phyloP scores from a whole-genome alignment of 2,888 invertebrate genomes.

The Agrochola macilenta region DNA sequence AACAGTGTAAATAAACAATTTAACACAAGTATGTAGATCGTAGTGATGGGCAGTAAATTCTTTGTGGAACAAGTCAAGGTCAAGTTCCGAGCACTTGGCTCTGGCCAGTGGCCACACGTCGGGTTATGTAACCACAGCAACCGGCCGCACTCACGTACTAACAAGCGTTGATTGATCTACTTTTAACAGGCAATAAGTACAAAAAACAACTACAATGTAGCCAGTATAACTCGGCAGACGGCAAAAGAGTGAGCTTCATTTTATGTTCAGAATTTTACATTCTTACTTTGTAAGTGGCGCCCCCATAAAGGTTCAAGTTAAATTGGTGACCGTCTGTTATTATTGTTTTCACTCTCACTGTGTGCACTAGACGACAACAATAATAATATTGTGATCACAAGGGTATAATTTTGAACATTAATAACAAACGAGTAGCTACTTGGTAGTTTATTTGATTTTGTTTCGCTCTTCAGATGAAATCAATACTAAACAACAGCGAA shows the following conservation, averaged over 20 bases:
- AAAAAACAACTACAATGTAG: constrained; percentile 38
- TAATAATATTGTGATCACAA: constrained; percentile 30
- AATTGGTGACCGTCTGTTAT: constrained; percentile 19
- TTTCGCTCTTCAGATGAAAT: neutral
- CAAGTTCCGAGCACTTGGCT: constrained; percentile 78
- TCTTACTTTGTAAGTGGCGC: constrained; percentile 11
- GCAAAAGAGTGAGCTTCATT: neutral
- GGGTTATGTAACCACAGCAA: constrained; percentile 75
- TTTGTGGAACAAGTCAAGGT: constrained; percentile 75
- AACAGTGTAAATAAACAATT: neutral
- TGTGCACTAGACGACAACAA: constrained; percentile 14
- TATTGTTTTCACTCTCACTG: constrained; percentile 24
- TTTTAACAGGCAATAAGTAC: constrained; percentile 49
- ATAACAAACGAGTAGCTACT: constrained; percentile 7
- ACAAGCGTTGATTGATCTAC: constrained; percentile 65
- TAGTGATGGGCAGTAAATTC: constrained; percentile 49
- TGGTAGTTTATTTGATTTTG: neutral
- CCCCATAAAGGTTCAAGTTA: neutral
- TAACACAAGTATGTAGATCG: constrained; percentile 3
- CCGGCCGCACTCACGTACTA: constrained; percentile 56
- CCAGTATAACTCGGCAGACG: constrained; percentile 32
- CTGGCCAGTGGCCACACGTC: constrained; percentile 71
- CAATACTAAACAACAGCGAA: neutral
- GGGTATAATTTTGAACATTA: constrained; percentile 20
- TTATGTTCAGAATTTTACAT: neutral